Percentiles rank a stretch among this genome's conserved stretches.
Evolutionary conservation across 1,140 invertebrate species (phyloP).

Genomic region (Cydia splendana): DNA sequence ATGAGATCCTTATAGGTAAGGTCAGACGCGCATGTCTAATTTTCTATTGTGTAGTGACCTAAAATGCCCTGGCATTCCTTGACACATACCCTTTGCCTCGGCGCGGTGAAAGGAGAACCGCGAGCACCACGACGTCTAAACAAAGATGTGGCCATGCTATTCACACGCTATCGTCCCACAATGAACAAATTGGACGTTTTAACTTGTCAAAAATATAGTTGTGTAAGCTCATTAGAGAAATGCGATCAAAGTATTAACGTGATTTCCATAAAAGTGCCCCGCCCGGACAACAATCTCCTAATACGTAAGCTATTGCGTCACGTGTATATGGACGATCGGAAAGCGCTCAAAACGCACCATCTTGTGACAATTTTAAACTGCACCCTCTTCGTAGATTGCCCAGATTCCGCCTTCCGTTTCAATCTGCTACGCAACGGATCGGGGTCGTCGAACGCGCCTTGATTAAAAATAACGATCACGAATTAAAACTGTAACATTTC

Average conservation of each 20-base stretch:
- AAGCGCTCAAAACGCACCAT: conserved; percentile 22
- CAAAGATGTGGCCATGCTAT: conserved; percentile 53
- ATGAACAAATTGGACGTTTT: conserved; percentile 37
- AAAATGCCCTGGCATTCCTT: conserved; percentile 50
- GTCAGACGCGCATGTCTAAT: conserved; percentile 20
- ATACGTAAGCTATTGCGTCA: conserved; percentile 42
- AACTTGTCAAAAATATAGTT: conserved; percentile 45
- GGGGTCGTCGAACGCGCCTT: conserved; percentile 46
- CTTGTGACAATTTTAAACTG: conserved; percentile 26
- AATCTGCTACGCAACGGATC: conserved; percentile 44
- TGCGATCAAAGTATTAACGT: conserved; percentile 42
- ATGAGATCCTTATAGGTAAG: conserved; percentile 6
- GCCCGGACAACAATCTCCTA: conserved; percentile 41
- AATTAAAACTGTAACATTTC: conserved; percentile 44
- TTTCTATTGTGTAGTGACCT: conserved; percentile 52
- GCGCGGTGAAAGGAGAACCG: conserved; percentile 71
- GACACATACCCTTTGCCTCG: conserved; percentile 56
- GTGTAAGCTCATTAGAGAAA: conserved; percentile 50
- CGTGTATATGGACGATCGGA: conserved; percentile 1
- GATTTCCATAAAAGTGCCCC: conserved; percentile 36
- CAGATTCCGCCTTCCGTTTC: conserved; percentile 46
- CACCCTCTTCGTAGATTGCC: conserved; percentile 31
- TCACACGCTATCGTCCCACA: conserved; percentile 52
- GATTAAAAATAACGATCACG: conserved; percentile 54
- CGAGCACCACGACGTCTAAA: conserved; percentile 55